Percentiles rank a stretch among this genome's conserved stretches.
phyloP scores from a whole-genome alignment of 2,797 vertebrate species.

The Parotocinclus haroldoi region DNA sequence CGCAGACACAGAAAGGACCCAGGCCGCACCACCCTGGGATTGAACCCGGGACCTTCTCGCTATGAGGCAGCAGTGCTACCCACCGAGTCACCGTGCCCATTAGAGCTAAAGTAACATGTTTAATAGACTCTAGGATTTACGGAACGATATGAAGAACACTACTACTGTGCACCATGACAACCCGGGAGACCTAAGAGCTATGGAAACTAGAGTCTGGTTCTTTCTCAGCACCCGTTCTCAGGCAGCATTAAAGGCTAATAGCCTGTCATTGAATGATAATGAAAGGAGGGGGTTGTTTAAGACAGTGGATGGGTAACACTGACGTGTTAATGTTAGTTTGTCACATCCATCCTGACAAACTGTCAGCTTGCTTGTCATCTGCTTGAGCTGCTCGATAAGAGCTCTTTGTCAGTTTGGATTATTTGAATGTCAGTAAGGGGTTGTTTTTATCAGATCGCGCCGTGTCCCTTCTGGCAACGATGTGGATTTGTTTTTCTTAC shows the following conservation, averaged over 20 bases:
- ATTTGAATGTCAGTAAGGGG: not conserved
- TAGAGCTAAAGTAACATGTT: no score
- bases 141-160: no score
- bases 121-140: no score
- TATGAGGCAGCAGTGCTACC: no score
- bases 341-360: not conserved
- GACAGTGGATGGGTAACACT: not conserved
- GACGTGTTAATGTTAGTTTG: not conserved
- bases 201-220: not conserved
- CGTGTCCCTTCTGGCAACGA: no score
- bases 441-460: not conserved
- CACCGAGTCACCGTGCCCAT: no score
- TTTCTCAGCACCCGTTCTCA: not conserved
- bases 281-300: not conserved
- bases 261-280: not conserved
- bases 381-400: not conserved
- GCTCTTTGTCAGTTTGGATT: constrained; percentile 4
- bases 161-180: no score
- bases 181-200: no score
- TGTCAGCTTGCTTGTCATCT: not conserved
- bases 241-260: not conserved
- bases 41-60: no score
- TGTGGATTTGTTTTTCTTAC: no score
- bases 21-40: no score
- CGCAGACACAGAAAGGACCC: no score